Evolutionary conservation across 2,113 vertebrate species (phyloP).

Genomic region (Struthio camelus): DNA sequence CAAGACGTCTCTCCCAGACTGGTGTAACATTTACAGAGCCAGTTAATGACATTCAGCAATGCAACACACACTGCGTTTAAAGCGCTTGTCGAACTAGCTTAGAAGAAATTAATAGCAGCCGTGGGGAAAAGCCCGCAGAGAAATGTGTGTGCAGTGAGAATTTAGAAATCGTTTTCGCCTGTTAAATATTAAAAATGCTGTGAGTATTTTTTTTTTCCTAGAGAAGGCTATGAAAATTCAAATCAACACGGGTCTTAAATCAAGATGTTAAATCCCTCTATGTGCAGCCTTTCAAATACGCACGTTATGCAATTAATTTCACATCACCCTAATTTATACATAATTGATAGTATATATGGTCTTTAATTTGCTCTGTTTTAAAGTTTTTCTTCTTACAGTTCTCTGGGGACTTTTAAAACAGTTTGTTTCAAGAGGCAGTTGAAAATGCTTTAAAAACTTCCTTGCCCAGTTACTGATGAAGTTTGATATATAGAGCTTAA

Average conservation of each 20-base stretch:
- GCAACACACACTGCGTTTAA: not conserved
- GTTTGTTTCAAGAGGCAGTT: not conserved
- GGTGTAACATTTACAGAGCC: not conserved
- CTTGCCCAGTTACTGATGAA: not conserved
- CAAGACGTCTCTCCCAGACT: not conserved
- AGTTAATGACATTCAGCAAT: not conserved
- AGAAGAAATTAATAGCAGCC: not conserved
- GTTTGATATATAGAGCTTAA: not conserved
- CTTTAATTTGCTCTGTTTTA: not conserved
- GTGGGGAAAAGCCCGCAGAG: not conserved
- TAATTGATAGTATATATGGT: not conserved
- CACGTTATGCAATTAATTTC: not conserved
- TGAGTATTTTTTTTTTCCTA: not conserved
- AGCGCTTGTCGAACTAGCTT: not conserved
- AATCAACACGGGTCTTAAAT: not conserved
- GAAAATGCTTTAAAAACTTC: not conserved
- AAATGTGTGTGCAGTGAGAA: not conserved
- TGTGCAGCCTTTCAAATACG: not conserved
- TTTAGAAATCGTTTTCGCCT: not conserved
- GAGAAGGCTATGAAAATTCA: not conserved
- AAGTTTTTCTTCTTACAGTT: not conserved
- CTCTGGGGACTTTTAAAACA: not conserved
- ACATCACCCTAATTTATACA: not conserved
- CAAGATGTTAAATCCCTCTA: not conserved
- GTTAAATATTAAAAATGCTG: not conserved